Evolutionary conservation across 2,797 vertebrate genomes (phyloP).

Genomic region (Amniataba percoides): DNA sequence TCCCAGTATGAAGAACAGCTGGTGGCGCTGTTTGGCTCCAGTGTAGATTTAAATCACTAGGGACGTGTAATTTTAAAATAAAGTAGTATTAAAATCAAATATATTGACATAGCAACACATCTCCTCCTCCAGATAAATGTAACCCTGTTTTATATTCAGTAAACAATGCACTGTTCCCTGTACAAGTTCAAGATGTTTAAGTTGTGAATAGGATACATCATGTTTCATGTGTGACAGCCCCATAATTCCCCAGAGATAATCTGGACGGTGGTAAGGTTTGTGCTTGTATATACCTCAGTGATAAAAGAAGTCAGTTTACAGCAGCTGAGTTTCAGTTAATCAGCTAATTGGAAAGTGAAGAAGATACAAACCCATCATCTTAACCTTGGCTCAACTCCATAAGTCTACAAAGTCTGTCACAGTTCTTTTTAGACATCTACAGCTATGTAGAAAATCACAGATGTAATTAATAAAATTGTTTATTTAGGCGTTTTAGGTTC

Average conservation of each 20-base stretch:
- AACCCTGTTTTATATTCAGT: slow-evolving; percentile 5
- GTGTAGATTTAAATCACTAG: slow-evolving; percentile 88
- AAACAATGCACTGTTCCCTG: not conserved
- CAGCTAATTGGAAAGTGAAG: not conserved
- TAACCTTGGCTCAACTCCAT: not conserved
- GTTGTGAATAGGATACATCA: not conserved
- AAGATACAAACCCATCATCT: not conserved
- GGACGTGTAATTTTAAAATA: not conserved
- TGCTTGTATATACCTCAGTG: not conserved
- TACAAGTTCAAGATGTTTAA: not conserved
- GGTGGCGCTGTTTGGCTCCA: slow-evolving; percentile 94
- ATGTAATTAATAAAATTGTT: not conserved
- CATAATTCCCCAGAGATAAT: not conserved
- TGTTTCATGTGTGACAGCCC: not conserved
- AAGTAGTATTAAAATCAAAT: slow-evolving; percentile 18
- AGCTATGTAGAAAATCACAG: not conserved
- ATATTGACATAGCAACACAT: not conserved
- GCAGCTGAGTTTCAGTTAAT: not conserved
- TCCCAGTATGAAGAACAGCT: slow-evolving; percentile 94
- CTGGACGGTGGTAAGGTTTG: too few species aligned
- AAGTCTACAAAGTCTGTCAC: not conserved
- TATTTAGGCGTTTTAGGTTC: not conserved
- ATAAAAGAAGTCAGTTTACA: not conserved
- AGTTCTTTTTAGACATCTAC: not conserved
- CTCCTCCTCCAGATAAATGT: slow-evolving; percentile 9